These are phyloP conservation scores for Siniperca undulata DNA, from an alignment of 2,797 vertebrate species.

Conservation along the genomic window DNA sequence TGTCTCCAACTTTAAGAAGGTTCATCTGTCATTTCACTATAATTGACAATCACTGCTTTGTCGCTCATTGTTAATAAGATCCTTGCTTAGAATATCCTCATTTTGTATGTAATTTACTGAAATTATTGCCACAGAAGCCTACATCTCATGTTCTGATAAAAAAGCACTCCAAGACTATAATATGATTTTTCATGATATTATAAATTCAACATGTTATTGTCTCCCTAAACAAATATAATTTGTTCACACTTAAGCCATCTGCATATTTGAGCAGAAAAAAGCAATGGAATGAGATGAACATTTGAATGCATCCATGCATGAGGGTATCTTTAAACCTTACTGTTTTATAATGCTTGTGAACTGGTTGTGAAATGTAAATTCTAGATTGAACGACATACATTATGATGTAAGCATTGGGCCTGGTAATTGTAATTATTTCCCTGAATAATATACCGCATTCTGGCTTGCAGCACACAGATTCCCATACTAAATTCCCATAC, in stretches of 20 bases:
- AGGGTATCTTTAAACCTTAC: slow-evolving; percentile 51
- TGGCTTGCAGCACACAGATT: slow-evolving; percentile 57
- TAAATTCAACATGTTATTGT: slow-evolving; percentile 46
- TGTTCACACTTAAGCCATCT: slow-evolving; percentile 61
- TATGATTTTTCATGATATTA: slow-evolving; percentile 55
- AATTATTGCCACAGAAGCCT: slow-evolving; percentile 30
- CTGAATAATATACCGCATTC: slow-evolving; percentile 69
- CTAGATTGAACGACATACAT: slow-evolving; percentile 61
- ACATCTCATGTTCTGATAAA: slow-evolving; percentile 33
- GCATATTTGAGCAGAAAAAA: slow-evolving; percentile 68
- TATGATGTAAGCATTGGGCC: slow-evolving; percentile 70
- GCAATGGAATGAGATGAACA: slow-evolving; percentile 49
- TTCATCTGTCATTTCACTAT: slow-evolving; percentile 17
- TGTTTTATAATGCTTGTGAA: slow-evolving; percentile 66
- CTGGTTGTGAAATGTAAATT: slow-evolving; percentile 71
- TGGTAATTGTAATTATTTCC: slow-evolving; percentile 78
- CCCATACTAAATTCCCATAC: slow-evolving; percentile 71
- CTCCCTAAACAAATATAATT: slow-evolving; percentile 60
- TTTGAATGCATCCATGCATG: slow-evolving; percentile 58
- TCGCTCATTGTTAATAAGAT: slow-evolving; percentile 37
- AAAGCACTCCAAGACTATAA: slow-evolving; percentile 38
- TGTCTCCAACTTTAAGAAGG: slow-evolving; percentile 20
- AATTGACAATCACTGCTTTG: slow-evolving; percentile 36
- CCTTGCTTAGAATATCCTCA: slow-evolving; percentile 39
- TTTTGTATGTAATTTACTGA: slow-evolving; percentile 49